phyloP scores from a whole-genome alignment of 2,797 vertebrate genomes.

The Glyptemys insculpta region DNA sequence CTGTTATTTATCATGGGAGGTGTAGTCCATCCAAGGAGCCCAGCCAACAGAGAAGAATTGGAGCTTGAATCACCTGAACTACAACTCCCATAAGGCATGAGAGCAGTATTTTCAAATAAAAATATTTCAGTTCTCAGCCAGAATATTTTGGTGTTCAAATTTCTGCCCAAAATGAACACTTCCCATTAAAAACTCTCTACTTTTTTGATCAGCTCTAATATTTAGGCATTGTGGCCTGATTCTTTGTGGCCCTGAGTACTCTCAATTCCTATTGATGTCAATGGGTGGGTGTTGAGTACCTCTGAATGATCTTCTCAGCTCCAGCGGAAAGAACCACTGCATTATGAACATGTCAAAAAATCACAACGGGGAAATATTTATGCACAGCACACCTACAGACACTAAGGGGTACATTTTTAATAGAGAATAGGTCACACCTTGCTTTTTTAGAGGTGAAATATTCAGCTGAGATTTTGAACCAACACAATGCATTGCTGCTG shows the following conservation, averaged over 20 bases:
- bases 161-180: not conserved
- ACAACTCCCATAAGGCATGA: not conserved
- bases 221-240: not conserved
- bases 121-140: not conserved
- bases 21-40: not conserved
- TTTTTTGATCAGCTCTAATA: not conserved
- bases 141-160: not conserved
- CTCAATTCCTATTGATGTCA: not conserved
- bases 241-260: not conserved
- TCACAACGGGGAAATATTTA: not conserved
- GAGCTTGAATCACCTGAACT: not conserved
- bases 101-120: not conserved
- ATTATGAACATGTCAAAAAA: not conserved
- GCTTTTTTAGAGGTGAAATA: not conserved
- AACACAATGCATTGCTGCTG: not conserved
- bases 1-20: not conserved
- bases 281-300: not conserved
- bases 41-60: not conserved
- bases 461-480: not conserved
- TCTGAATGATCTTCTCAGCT: not conserved
- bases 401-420: not conserved
- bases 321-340: not conserved
- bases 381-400: not conserved
- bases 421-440: not conserved
- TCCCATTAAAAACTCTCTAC: not conserved